phyloP scores from a whole-genome alignment of 2,888 invertebrate species.

The Acleris laterana region DNA sequence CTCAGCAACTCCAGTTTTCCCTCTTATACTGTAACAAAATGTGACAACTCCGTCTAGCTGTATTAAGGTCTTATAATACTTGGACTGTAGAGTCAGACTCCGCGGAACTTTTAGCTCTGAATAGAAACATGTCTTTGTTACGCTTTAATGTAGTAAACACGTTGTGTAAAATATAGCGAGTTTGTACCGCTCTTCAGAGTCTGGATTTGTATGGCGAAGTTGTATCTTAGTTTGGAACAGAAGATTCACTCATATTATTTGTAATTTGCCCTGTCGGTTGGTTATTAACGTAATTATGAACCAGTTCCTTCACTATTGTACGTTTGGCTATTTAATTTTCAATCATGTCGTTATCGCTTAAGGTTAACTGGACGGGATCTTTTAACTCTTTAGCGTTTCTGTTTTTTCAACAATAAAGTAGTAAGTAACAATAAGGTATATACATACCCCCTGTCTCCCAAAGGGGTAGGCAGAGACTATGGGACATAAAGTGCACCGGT shows the following conservation, averaged over 20 bases:
- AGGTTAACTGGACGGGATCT: too few species aligned
- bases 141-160: conserved; percentile 33
- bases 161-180: conserved; percentile 31
- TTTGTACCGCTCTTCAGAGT: neutral
- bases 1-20: neutral
- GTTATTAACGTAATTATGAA: too few species aligned
- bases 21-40: conserved; percentile 20
- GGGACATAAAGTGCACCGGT: too few species aligned
- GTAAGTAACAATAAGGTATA: too few species aligned
- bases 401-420: too few species aligned
- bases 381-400: too few species aligned
- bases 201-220: conserved; percentile 5
- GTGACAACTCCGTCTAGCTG: conserved; percentile 11
- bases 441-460: too few species aligned
- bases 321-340: too few species aligned
- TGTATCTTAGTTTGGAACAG: conserved; percentile 5
- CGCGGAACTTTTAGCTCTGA: conserved; percentile 27
- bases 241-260: neutral
- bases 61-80: conserved; percentile 22
- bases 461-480: too few species aligned
- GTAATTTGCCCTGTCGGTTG: too few species aligned
- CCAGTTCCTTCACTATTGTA: too few species aligned
- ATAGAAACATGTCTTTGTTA: conserved; percentile 35
- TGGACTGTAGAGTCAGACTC: conserved; percentile 16
- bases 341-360: too few species aligned